Evolutionary conservation across 37 sponge, comb jelly and placozoan species (phyloP).

Genomic region (Crambe crambe): DNA sequence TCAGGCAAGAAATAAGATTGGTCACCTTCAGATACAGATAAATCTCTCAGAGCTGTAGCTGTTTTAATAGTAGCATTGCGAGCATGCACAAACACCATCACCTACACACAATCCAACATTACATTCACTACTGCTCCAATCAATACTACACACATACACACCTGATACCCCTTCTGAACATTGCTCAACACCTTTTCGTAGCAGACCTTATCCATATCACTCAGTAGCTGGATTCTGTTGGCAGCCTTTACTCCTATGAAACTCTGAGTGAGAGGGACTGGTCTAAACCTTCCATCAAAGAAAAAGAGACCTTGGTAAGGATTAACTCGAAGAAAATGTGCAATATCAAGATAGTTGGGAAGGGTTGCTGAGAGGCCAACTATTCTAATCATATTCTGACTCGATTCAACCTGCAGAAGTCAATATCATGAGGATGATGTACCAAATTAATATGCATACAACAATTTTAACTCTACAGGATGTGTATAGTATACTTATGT

Average conservation of each 20-base stretch:
- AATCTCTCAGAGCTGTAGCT: conserved; percentile 79
- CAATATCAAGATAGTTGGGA: conserved; percentile 97
- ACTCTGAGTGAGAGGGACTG: conserved; percentile 91
- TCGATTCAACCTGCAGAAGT: conserved; percentile 82
- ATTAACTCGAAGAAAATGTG: conserved; percentile 92
- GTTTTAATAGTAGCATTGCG: conserved; percentile 95
- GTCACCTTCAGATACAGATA: conserved; percentile 61
- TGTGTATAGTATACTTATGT: no score
- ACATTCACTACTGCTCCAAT: background rate
- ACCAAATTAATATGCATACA: no score
- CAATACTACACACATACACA: conserved; percentile 1
- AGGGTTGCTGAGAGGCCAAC: conserved; percentile 99
- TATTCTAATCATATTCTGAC: conserved; percentile 93
- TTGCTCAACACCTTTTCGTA: conserved; percentile 92
- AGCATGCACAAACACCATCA: conserved; percentile 98
- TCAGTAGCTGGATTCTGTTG: conserved; percentile 70
- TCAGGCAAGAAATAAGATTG: conserved; percentile 61
- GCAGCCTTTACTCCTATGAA: conserved; percentile 90
- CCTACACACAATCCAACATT: conserved; percentile 47
- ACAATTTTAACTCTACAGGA: no score
- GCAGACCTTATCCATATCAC: conserved; percentile 94
- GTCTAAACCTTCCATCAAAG: conserved; percentile 96
- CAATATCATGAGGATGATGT: background rate
- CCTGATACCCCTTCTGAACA: conserved; percentile 83
- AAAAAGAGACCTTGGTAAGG: conserved; percentile 88